Evolutionary conservation across 2,797 vertebrate genomes (phyloP).

Genomic region (Sebastes taczanowskii): DNA sequence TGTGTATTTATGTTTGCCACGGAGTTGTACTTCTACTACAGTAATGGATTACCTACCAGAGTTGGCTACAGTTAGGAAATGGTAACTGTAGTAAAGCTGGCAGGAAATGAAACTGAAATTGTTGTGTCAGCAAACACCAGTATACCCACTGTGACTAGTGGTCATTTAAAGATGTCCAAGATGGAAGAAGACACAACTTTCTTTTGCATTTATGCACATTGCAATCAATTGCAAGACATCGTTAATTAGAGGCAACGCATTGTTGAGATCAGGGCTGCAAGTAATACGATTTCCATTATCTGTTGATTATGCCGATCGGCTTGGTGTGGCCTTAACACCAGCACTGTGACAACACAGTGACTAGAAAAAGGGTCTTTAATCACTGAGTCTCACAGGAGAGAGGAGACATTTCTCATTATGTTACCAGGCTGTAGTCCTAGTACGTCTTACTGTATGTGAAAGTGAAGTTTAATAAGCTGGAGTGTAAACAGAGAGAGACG

Average conservation of each 20-base stretch:
- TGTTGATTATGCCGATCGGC: too few relatives aligned
- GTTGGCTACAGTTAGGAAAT: background rate
- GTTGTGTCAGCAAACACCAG: background rate
- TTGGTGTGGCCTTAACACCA: too few relatives aligned
- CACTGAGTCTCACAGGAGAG: slow-evolving; percentile 4
- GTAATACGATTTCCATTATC: too few relatives aligned
- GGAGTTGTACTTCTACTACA: background rate
- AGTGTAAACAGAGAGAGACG: slow-evolving; percentile 23
- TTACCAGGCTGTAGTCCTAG: background rate
- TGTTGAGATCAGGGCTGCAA: background rate
- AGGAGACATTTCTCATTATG: slow-evolving; percentile 22
- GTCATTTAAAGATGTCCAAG: background rate
- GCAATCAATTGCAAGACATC: background rate
- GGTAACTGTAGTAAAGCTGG: background rate
- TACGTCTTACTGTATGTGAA: background rate
- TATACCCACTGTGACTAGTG: background rate
- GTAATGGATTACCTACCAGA: slow-evolving; percentile 2
- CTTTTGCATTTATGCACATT: background rate
- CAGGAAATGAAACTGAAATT: background rate
- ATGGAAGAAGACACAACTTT: background rate
- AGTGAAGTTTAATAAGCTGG: slow-evolving; percentile 48
- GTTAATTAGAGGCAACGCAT: background rate
- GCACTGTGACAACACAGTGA: background rate
- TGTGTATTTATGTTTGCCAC: slow-evolving; percentile 33
- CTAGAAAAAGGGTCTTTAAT: background rate